Evolutionary conservation across 2,888 invertebrate genomes (phyloP).

Genomic region (Merodon equestris): DNA sequence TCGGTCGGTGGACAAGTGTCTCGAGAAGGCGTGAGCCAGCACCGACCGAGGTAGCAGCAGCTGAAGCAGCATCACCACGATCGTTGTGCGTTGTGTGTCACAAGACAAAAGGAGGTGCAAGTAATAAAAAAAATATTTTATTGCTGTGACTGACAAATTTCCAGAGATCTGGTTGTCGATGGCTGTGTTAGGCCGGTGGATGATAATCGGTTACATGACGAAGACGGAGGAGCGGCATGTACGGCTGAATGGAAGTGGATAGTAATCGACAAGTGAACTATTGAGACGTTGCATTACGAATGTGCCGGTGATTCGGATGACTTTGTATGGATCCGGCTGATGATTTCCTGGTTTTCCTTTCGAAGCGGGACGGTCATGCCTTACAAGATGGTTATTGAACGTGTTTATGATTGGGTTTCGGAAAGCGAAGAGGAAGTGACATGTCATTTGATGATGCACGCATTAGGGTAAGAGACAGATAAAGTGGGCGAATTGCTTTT

Average conservation of each 20-base stretch:
- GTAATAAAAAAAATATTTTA: constrained; percentile 58
- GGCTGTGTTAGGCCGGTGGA: constrained; percentile 45
- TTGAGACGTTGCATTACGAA: constrained; percentile 46
- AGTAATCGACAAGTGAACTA: constrained; percentile 35
- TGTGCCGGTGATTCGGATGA: constrained; percentile 18
- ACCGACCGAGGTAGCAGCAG: neutral
- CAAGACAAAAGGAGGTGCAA: constrained; percentile 54
- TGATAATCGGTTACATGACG: constrained; percentile 21
- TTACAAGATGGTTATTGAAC: too few relatives aligned
- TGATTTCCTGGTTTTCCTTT: constrained; percentile 59
- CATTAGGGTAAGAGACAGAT: too few relatives aligned
- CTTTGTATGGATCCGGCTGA: constrained; percentile 3
- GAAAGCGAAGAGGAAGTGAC: too few relatives aligned
- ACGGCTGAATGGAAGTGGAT: neutral
- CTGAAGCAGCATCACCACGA: neutral
- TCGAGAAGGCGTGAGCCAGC: constrained; percentile 50
- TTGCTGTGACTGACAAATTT: constrained; percentile 65
- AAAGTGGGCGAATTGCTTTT: too few relatives aligned
- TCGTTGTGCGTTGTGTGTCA: neutral
- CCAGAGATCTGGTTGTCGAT: constrained; percentile 54
- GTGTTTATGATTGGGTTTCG: too few relatives aligned
- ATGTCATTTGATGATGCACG: too few relatives aligned
- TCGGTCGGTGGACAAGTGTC: constrained; percentile 47
- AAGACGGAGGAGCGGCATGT: constrained; percentile 39
- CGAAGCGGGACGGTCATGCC: neutral